Evolutionary conservation across 2,113 vertebrate genomes (phyloP).

Genomic region (Polyodon spathula): DNA sequence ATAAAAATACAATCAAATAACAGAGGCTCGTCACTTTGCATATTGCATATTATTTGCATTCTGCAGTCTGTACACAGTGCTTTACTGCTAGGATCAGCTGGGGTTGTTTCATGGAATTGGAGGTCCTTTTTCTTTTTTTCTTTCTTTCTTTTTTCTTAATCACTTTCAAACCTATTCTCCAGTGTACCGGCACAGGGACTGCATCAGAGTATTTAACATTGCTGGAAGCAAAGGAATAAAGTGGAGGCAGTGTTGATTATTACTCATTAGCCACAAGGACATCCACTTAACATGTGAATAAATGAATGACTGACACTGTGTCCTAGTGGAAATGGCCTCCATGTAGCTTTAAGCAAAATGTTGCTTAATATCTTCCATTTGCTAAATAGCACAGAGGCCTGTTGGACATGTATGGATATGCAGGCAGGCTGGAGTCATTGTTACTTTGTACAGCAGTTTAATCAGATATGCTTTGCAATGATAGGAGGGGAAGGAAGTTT

Average conservation of each 20-base stretch:
- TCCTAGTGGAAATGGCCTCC: slow-evolving; percentile 66
- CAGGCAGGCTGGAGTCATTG: slow-evolving; percentile 42
- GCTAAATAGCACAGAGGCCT: slow-evolving; percentile 65
- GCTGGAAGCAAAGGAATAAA: slow-evolving; percentile 65
- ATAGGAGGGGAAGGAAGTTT: slow-evolving; percentile 42
- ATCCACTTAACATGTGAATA: slow-evolving; percentile 72
- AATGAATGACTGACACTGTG: slow-evolving; percentile 66
- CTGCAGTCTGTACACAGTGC: no score
- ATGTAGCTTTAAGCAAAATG: slow-evolving; percentile 71
- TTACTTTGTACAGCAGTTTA: slow-evolving; percentile 65
- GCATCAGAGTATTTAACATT: slow-evolving; percentile 62
- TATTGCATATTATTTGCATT: no score
- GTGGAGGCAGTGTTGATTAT: slow-evolving; percentile 78
- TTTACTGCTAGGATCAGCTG: no score
- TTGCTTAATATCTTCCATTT: slow-evolving; percentile 76
- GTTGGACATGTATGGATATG: slow-evolving; percentile 65
- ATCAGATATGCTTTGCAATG: slow-evolving; percentile 58
- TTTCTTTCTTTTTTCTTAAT: slow-evolving; percentile 36
- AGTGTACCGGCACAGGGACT: slow-evolving; percentile 51
- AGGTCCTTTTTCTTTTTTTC: slow-evolving; percentile 7
- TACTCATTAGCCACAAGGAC: slow-evolving; percentile 79
- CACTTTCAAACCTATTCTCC: slow-evolving; percentile 52
- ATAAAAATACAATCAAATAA: no score
- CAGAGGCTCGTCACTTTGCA: no score
- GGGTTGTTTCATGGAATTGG: slow-evolving; percentile 5